Conservation (phyloP, 2,113 vertebrate genomes). For the Condylura cristata region DNA sequence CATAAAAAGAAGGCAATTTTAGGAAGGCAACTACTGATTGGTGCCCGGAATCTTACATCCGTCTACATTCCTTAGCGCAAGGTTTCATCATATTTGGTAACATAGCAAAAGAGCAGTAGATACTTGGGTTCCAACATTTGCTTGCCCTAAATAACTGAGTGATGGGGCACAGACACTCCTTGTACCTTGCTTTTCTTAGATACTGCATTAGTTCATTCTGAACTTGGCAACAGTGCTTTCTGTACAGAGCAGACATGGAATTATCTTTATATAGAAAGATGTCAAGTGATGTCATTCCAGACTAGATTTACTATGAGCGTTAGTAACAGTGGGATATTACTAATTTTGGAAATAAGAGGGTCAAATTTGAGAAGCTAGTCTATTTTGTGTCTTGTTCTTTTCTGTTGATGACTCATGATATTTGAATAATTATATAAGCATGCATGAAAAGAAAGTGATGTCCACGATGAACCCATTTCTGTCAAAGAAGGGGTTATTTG, state of each 20-base stretch:
- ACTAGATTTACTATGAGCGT: neutral
- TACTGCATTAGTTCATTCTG: neutral
- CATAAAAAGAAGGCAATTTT: neutral
- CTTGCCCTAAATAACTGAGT: neutral
- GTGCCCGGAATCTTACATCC: neutral
- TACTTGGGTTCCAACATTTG: neutral
- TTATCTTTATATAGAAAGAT: neutral
- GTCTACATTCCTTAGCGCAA: neutral
- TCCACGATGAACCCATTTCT: constrained; percentile 10
- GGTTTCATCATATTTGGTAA: neutral
- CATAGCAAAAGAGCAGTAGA: neutral
- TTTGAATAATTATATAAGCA: constrained; percentile 30
- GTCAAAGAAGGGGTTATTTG: neutral
- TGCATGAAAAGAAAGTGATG: neutral
- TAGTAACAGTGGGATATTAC: neutral
- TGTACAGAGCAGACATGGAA: neutral
- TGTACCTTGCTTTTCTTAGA: neutral
- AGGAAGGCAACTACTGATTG: neutral
- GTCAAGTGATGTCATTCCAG: neutral
- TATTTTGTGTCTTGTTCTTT: neutral
- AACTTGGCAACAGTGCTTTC: neutral
- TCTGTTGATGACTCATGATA: constrained; percentile 1
- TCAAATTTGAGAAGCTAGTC: neutral
- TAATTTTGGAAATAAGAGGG: constrained; percentile 22
- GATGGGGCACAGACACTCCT: neutral